A percentile compares a stretch with the other conserved stretches of the same genome.
Evolutionary conservation across 1,140 invertebrate species (phyloP).

Genomic region (Lordiphosa stackelbergi): DNA sequence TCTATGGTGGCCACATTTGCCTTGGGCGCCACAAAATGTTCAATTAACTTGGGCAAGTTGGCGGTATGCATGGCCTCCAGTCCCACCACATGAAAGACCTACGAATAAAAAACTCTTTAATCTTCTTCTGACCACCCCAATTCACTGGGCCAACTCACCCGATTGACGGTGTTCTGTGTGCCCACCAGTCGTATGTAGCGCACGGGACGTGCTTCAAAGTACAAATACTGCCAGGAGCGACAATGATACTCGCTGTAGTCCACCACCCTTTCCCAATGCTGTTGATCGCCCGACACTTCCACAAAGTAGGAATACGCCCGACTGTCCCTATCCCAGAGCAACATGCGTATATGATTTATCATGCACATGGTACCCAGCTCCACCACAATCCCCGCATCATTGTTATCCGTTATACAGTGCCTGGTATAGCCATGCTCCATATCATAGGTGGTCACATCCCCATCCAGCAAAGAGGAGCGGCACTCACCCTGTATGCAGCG

Average conservation of each 20-base stretch:
- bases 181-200: slow-evolving; percentile 93
- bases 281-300: slow-evolving; percentile 96
- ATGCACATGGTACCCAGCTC: slow-evolving; percentile 92
- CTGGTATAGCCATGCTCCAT: slow-evolving; percentile 87
- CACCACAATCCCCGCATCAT: slow-evolving; percentile 88
- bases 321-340: slow-evolving; percentile 96
- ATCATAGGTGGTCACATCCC: slow-evolving; percentile 82
- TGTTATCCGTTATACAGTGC: slow-evolving; percentile 90
- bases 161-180: slow-evolving; percentile 96
- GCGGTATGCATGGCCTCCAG: slow-evolving; percentile 93
- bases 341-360: slow-evolving; percentile 94
- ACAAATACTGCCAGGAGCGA: slow-evolving; percentile 96
- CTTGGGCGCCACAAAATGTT: slow-evolving; percentile 89
- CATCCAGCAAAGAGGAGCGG: slow-evolving; percentile 90
- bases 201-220: slow-evolving; percentile 93
- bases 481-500: slow-evolving; percentile 92
- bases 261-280: slow-evolving; percentile 94
- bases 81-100: slow-evolving; percentile 95
- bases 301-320: slow-evolving; percentile 98
- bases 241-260: slow-evolving; percentile 95
- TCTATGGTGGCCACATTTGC: slow-evolving; percentile 95
- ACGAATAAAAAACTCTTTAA: slow-evolving; percentile 7
- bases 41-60: slow-evolving; percentile 85
- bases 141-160: slow-evolving; percentile 78
- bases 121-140: no score